These are phyloP conservation scores for Chrysolina americana DNA, from an alignment of 2,888 invertebrate genomes.

Conservation along the genomic window DNA sequence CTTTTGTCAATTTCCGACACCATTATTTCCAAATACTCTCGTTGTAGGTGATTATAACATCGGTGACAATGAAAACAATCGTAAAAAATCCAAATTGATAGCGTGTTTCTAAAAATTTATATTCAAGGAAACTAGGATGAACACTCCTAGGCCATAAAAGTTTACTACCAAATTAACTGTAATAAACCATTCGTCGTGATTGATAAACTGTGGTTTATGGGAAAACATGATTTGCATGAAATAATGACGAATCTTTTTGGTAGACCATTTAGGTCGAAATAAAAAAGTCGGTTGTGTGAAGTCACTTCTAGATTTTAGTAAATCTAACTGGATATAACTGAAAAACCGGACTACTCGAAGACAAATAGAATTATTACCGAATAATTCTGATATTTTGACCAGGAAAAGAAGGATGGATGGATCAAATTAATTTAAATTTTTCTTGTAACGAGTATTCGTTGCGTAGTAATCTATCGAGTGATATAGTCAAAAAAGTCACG, in stretches of 20 bases:
- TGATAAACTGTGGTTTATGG: constrained; percentile 8
- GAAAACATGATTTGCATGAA: constrained; percentile 6
- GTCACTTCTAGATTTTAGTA: too few species aligned
- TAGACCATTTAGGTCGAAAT: neutral
- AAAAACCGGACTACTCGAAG: too few species aligned
- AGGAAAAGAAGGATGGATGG: too few species aligned
- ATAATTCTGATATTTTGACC: too few species aligned
- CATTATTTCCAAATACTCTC: neutral
- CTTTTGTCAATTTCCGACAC: neutral
- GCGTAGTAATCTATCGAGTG: too few species aligned
- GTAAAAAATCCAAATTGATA: constrained; percentile 17
- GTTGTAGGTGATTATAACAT: neutral
- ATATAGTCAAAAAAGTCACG: too few species aligned
- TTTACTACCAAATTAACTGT: constrained; percentile 28
- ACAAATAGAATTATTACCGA: too few species aligned
- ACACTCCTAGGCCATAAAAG: constrained; percentile 26
- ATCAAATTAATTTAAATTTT: too few species aligned
- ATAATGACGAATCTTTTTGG: neutral
- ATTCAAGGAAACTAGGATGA: constrained; percentile 25
- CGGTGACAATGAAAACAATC: constrained; percentile 9
- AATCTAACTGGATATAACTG: too few species aligned
- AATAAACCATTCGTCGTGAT: neutral
- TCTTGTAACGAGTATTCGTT: too few species aligned
- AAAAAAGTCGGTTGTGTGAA: neutral
- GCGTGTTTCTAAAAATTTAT: constrained; percentile 23